These are phyloP conservation scores for Oxyura jamaicensis DNA, from an alignment of 2,113 vertebrate genomes.

Conservation along the genomic window DNA sequence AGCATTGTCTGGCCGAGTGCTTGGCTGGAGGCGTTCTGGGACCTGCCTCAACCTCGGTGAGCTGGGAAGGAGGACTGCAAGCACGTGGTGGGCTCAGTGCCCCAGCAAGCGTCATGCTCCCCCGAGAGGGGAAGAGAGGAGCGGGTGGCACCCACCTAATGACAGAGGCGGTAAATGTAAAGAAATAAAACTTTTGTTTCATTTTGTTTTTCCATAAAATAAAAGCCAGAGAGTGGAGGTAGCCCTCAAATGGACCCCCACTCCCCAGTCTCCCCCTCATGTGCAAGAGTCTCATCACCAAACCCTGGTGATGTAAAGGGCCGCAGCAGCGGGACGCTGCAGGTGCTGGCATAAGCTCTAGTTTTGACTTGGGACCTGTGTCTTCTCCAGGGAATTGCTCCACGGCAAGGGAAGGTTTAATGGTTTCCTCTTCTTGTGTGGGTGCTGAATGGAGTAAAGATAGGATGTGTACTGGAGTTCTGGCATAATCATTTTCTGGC, in stretches of 20 bases:
- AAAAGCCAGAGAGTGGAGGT: background rate
- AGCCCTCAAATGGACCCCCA: background rate
- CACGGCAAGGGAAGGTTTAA: background rate
- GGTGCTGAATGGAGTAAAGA: constrained; percentile 82
- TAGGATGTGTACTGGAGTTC: constrained; percentile 84
- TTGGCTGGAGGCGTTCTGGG: background rate
- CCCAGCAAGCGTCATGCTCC: too few relatives aligned
- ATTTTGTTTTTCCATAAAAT: too few relatives aligned
- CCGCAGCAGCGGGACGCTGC: fast-evolving
- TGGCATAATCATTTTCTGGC: constrained; percentile 79
- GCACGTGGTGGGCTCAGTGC: background rate
- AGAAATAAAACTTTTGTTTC: background rate
- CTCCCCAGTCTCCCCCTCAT: background rate
- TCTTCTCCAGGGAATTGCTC: background rate
- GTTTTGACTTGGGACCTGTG: background rate
- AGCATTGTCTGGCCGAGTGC: background rate
- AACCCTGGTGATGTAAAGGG: background rate
- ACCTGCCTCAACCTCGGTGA: background rate
- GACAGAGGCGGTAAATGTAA: background rate
- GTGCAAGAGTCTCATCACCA: background rate
- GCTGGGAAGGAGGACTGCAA: background rate
- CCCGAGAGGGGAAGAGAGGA: background rate
- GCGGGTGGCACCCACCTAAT: background rate
- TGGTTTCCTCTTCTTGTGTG: constrained; percentile 61
- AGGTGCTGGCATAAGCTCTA: background rate